Base-by-base conservation (phyloP, 2,113 vertebrate species). In the Hypomesus transpacificus region DNA sequence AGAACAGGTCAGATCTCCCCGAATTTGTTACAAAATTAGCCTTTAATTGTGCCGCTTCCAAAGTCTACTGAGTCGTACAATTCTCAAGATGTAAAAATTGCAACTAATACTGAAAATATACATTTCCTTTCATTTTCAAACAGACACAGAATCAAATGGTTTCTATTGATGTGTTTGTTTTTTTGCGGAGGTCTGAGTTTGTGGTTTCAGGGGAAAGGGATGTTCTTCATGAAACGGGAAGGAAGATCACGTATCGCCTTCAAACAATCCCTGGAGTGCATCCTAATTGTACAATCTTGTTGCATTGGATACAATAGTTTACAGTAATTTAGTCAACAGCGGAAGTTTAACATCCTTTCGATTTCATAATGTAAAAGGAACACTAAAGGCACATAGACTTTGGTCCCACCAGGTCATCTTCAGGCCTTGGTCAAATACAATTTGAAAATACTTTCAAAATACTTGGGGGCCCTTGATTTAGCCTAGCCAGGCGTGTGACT, bases 321-420 rank as follows among this genome's bases (percentile, higher is more conserved):
- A 20, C 16, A 22, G 34, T 46, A 65, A 21, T 28, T 7, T 3
- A 18, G 62, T 14, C 17, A 34, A 34, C 31, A 6, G 5, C 31
- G 4, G 31, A 34, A 34, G 1, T 8, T 4, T 46, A 20, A 20
- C 24, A 65, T 50, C 8, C 14, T 65, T 11, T 50, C 21, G 3
- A n/a, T 50, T 65, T 65, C 13, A 18, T 18, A n/a, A 17, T 56
- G n/a, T 56, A 56, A 20, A 56, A 56, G 54, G 54, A 56, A 56
- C 54, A 56, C 54, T 46, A 93, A 97, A 98, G 97, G 96, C 96
- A 98, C 96, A 94, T 93, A 94, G 94, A 96, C 94, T 95, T 98
- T 98, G 97, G 96, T 98, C 97, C 96, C 92, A 95, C 94, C 89
- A 93, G 93, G 92, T 91, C 94, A 91, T 92, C 95, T 93, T 93